Evolutionary conservation across 2,888 invertebrate genomes (phyloP), one percentile per base, ranked within the genome.

Genomic region (Pomacea canaliculata): DNA sequence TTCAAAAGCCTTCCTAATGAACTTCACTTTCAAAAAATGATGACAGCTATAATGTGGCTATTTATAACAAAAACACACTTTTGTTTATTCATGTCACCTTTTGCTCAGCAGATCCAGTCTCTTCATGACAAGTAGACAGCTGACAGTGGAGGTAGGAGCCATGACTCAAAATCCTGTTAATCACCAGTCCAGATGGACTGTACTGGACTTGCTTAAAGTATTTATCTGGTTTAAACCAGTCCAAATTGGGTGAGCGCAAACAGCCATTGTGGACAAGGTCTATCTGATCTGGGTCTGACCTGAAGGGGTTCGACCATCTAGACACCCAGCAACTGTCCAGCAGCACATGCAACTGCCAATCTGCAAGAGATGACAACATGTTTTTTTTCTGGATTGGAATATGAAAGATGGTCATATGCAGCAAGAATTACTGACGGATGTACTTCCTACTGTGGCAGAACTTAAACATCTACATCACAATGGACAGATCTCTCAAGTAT

Each of bases 101-200:
- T 56, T 75, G 69, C 8, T 60, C 75, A 2, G 63, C 37, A 1
- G 59, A 8, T 16, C 27, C 46, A 51, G 78, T 77, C 76, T 85
- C 81, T 59, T 83, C 85, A 48, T 88, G 84, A 80, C 91, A 91
- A 19, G 87, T 84, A 4, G 86, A 85, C 60, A 91, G 78, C 67
- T 86, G 85, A 81, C 91, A 91, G 78, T 89, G 88, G 9, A 91
- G 77, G 80, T 85, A 89, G 23, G 79, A 71, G 3, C 59, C 67
- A 23, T 67, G 71, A n/a, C 67, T 59, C 46, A 67, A 59, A 46
- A 66, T 48, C 7, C 46, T 66, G 68, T 60, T 37, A 48, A 73
- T 46, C 78, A 81, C 27, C 82, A 76, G 63, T 66, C 73, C 12
- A 65, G 76, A n/a, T 74, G 80, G 71, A 74, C 78, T 16, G 79